phyloP scores from a whole-genome alignment of 2,113 vertebrate genomes.

The Capreolus pygargus region DNA sequence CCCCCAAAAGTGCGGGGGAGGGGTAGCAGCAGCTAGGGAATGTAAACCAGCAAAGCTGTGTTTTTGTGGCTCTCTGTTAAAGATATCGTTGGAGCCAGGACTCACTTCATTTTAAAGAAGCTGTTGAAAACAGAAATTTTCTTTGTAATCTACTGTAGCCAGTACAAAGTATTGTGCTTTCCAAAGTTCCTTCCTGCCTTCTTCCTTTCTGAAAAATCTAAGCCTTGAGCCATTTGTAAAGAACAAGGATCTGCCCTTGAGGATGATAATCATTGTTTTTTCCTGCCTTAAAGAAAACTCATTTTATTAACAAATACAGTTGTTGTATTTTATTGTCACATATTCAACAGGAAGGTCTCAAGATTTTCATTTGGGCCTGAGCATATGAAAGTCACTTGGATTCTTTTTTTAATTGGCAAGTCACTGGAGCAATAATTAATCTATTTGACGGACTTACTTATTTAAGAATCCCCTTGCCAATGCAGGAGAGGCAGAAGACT shows the following conservation, averaged over 20 bases:
- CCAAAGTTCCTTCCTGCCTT: fast-evolving
- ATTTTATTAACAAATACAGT: background rate
- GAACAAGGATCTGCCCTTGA: background rate
- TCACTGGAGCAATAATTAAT: background rate
- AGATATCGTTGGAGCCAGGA: background rate
- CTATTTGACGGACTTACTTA: too few species aligned
- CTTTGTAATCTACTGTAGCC: background rate
- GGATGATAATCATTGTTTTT: fast-evolving
- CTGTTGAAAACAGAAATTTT: background rate
- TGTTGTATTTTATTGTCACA: background rate
- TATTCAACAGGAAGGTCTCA: background rate
- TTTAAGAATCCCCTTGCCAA: background rate
- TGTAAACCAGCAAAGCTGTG: background rate
- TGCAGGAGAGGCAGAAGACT: background rate
- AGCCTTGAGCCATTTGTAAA: background rate
- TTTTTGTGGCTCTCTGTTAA: background rate
- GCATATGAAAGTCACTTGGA: background rate
- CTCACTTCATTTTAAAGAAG: background rate
- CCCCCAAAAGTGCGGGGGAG: background rate
- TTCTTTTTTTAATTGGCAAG: background rate
- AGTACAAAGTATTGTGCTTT: background rate
- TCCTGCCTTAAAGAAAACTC: background rate
- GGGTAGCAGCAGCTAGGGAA: background rate
- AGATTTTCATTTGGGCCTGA: background rate
- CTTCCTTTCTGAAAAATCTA: background rate